Conservation (phyloP, 2,113 vertebrate species). For the Psittacara wagleri region DNA sequence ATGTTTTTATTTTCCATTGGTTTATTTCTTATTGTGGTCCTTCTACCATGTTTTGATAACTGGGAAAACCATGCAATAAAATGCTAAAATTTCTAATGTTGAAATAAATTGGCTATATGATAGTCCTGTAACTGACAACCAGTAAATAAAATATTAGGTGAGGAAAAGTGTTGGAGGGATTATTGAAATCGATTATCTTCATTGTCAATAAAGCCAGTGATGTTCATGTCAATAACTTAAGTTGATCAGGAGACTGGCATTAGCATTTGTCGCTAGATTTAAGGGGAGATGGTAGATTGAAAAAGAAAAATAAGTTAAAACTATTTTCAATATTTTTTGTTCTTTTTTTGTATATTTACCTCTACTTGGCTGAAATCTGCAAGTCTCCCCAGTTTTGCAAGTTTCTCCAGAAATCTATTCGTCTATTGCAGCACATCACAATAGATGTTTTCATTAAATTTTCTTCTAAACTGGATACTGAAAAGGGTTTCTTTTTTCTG, state of each 20-base stretch:
- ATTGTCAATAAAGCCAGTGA: background rate
- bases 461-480: background rate
- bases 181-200: background rate
- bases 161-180: background rate
- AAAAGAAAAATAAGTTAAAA: background rate
- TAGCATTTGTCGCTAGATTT: background rate
- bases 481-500: background rate
- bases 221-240: background rate
- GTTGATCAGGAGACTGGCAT: background rate
- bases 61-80: background rate
- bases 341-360: background rate
- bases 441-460: background rate
- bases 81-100: background rate
- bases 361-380: background rate
- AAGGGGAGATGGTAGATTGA: background rate
- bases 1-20: background rate
- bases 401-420: background rate
- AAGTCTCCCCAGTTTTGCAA: background rate
- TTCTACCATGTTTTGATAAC: background rate
- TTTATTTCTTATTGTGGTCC: background rate
- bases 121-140: background rate
- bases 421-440: background rate
- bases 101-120: background rate
- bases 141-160: background rate
- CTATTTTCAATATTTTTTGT: background rate